These are phyloP conservation scores for Idaea biselata DNA, from an alignment of 2,888 invertebrate species.

Conservation along the genomic window DNA sequence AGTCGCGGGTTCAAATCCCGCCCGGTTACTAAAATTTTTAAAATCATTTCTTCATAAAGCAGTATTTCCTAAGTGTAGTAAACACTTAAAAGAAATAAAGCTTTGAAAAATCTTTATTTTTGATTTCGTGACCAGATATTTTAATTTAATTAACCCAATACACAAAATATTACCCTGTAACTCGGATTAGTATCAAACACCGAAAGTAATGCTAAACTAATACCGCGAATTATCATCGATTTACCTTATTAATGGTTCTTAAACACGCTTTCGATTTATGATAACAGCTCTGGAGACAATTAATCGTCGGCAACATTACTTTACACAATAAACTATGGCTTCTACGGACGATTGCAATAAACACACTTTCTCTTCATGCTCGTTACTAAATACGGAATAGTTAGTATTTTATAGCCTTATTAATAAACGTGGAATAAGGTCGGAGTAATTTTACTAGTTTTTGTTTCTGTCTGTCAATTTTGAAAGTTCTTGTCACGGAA, in stretches of 20 bases:
- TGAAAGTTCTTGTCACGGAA: too few relatives aligned
- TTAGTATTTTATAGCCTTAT: not conserved
- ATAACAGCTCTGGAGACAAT: not conserved
- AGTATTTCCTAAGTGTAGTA: too few relatives aligned
- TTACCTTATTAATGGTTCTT: not conserved
- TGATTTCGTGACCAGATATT: not conserved
- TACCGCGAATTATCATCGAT: not conserved
- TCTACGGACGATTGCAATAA: conserved; percentile 2
- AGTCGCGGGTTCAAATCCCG: too few relatives aligned
- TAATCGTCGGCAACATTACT: not conserved
- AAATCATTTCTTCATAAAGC: too few relatives aligned
- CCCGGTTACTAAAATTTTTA: too few relatives aligned
- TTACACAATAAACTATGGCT: not conserved
- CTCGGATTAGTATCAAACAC: not conserved
- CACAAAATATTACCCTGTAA: not conserved
- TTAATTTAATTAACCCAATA: not conserved
- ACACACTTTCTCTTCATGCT: conserved; percentile 4
- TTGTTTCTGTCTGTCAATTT: too few relatives aligned
- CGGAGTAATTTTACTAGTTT: too few relatives aligned
- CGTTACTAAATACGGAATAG: conserved; percentile 2
- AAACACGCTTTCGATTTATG: not conserved
- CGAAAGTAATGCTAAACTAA: not conserved
- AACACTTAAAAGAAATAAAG: too few relatives aligned
- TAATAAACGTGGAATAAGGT: too few relatives aligned
- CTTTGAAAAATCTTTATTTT: too few relatives aligned